Base-by-base conservation (phyloP, 2,888 invertebrate genomes). In the Deroplatys truncata region DNA sequence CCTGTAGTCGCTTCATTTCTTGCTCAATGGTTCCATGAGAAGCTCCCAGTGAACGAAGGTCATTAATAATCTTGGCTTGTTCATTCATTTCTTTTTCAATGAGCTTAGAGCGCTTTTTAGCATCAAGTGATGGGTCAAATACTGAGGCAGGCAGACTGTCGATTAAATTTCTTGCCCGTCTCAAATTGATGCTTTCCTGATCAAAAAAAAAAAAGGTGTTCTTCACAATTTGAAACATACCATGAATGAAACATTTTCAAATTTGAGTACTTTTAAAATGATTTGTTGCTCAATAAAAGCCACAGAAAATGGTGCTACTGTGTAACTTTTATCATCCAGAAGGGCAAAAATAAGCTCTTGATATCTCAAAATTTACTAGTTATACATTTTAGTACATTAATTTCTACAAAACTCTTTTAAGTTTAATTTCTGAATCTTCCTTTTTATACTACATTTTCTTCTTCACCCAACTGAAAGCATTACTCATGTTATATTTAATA, bases 61-160 rank as follows among this genome's bases (percentile, higher is more conserved):
- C 99, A 93, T 98, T 98, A 91, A 99, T 98, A 89, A 98, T 97
- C 94, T 98, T 98, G 20, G 98, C 97, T 93, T 99, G 98, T 93
- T 99, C 99, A 92, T 98, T 98, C 98, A 99, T 98, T 94, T 98
- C 98, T 92, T 98, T 97, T 94, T 99, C 99, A 92, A 99, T 98
- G 91, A 98, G 95, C 92, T 98, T 97, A n/a, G 98, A 98, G 28
- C 98, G 95, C 92, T 97, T 96, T 92, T 96, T 96, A 25, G 97
- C 96, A 93, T 97, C 97, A 85, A 97, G 94, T 13, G 95, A 95
- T 25, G 96, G 95, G 94, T 98, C 98, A 92, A 97, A 97, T 88
- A 97, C 96, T 93, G 98, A 98, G 13, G 97, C 96, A 0, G 98
- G 98, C 87, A 98, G 94, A 92, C 96, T 96, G 92, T 97, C 97